Evolutionary conservation across 2,113 vertebrate species (phyloP).

Genomic region (Odontophorus gujanensis): DNA sequence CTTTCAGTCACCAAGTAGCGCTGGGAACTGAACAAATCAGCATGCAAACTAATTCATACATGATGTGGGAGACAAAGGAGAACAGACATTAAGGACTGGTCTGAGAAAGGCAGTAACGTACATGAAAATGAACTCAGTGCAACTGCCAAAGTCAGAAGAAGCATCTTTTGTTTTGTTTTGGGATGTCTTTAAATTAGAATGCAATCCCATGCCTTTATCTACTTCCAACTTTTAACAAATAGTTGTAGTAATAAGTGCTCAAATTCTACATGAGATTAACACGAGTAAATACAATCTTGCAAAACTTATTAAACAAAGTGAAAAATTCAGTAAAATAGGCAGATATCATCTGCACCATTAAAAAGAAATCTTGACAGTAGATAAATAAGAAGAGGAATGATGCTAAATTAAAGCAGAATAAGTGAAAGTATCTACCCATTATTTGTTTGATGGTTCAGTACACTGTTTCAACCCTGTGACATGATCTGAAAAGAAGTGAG

Average conservation of each 20-base stretch:
- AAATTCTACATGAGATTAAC: background rate
- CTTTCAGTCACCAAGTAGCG: background rate
- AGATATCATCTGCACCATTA: slow-evolving; percentile 16
- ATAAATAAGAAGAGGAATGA: slow-evolving; percentile 22
- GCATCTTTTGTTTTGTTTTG: background rate
- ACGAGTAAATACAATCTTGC: background rate
- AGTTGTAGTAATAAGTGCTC: background rate
- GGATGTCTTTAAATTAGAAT: background rate
- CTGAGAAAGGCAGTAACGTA: background rate
- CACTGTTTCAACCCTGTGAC: background rate
- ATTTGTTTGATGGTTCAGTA: background rate
- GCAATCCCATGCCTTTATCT: background rate
- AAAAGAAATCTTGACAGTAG: slow-evolving; percentile 28
- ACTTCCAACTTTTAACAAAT: background rate
- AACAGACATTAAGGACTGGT: background rate
- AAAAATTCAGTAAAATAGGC: slow-evolving; percentile 8
- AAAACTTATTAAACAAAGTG: slow-evolving; percentile 16
- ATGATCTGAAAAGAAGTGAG: slow-evolving; percentile 5
- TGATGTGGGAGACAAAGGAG: background rate
- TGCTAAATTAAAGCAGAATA: slow-evolving; percentile 43
- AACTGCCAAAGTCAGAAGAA: background rate
- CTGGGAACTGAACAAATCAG: slow-evolving; percentile 24
- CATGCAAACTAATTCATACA: background rate
- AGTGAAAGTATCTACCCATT: background rate
- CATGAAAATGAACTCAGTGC: background rate